A percentile compares a stretch with the other conserved stretches of the same genome.
Conservation (phyloP, 92 coral and sea anemone species). For the Actinostola sp. region DNA sequence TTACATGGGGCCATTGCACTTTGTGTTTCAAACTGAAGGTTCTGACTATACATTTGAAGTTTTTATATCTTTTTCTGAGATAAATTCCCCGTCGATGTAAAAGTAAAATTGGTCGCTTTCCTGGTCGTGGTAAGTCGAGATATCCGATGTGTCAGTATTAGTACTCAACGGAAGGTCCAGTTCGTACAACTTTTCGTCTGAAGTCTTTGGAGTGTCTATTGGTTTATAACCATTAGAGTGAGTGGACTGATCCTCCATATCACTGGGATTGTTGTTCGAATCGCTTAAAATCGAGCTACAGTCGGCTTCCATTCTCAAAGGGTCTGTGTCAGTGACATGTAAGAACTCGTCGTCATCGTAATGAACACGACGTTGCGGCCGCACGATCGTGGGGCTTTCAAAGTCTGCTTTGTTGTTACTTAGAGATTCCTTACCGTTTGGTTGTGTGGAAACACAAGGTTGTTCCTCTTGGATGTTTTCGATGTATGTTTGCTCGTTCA, state of each 20-base stretch:
- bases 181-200: background rate
- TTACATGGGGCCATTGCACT: no score
- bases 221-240: slow-evolving; percentile 7
- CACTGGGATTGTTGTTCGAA: slow-evolving; percentile 25
- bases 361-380: slow-evolving; percentile 24
- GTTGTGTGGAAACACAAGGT: background rate
- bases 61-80: slow-evolving; percentile 69
- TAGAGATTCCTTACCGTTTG: slow-evolving; percentile 1
- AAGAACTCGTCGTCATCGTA: slow-evolving; percentile 10
- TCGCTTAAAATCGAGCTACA: slow-evolving; percentile 35
- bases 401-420: background rate
- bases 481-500: slow-evolving; percentile 21
- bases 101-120: slow-evolving; percentile 64
- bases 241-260: background rate
- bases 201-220: background rate
- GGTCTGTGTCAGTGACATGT: background rate
- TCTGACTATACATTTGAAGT: slow-evolving; percentile 64
- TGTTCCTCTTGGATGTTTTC: slow-evolving; percentile 6
- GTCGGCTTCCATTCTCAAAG: background rate
- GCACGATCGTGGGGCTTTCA: background rate
- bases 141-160: slow-evolving; percentile 30
- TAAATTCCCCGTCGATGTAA: slow-evolving; percentile 70
- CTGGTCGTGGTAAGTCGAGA: slow-evolving; percentile 67
- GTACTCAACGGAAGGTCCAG: slow-evolving; percentile 1
- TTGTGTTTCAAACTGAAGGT: no score